A percentile compares a stretch with the other conserved stretches of the same genome.
These are phyloP conservation scores for Lanius collurio DNA, from an alignment of 2,113 vertebrate species.

Conservation along the genomic window DNA sequence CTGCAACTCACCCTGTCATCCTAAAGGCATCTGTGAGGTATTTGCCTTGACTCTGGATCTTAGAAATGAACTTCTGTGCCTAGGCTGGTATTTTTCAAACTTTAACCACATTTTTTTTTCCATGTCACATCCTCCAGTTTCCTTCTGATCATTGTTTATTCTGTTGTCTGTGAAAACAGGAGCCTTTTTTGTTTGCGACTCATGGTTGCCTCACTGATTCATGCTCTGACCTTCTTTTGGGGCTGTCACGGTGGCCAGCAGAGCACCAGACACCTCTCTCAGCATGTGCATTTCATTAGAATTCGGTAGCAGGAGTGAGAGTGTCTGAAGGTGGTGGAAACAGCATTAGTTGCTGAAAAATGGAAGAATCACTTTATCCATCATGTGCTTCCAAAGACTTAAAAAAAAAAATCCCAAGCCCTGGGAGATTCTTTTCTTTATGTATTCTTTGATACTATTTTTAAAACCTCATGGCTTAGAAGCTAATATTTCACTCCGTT, in stretches of 20 bases:
- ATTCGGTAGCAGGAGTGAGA: slow-evolving; percentile 33
- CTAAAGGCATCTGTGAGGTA: slow-evolving; percentile 58
- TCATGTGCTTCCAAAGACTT: slow-evolving; percentile 9
- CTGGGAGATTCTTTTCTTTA: not conserved
- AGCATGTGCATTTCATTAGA: slow-evolving; percentile 33
- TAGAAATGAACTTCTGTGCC: slow-evolving; percentile 55
- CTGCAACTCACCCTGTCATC: slow-evolving; percentile 49
- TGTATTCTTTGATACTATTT: slow-evolving; percentile 2
- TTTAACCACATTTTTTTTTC: slow-evolving; percentile 49
- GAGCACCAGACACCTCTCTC: slow-evolving; percentile 27
- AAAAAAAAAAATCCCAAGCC: not conserved
- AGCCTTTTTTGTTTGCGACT: slow-evolving; percentile 36
- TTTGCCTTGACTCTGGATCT: slow-evolving; percentile 56
- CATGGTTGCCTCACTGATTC: slow-evolving; percentile 40
- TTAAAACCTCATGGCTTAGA: not conserved
- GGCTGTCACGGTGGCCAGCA: not conserved
- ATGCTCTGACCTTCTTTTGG: slow-evolving; percentile 48
- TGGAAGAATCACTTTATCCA: slow-evolving; percentile 43
- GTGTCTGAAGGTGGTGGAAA: slow-evolving; percentile 64
- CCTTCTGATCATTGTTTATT: slow-evolving; percentile 63
- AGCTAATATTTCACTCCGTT: not conserved
- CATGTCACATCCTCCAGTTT: slow-evolving; percentile 49
- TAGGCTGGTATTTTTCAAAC: slow-evolving; percentile 64
- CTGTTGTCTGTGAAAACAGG: slow-evolving; percentile 49
- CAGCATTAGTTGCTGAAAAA: slow-evolving; percentile 41